These are phyloP conservation scores for Procavia capensis DNA, from an alignment of 2,113 vertebrate species.

Conservation along the genomic window DNA sequence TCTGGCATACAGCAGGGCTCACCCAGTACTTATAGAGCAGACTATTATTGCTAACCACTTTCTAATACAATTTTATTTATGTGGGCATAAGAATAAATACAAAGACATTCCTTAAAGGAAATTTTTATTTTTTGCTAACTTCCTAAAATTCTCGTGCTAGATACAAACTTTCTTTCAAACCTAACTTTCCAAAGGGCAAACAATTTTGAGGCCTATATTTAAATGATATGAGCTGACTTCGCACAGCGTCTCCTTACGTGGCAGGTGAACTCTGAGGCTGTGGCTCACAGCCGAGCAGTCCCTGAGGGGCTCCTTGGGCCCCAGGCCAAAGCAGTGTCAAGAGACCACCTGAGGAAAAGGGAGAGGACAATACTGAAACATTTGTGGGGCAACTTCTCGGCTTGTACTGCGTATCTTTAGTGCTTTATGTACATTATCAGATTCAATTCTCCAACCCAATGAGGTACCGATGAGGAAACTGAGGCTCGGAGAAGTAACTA, in stretches of 20 bases:
- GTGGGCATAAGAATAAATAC: not conserved
- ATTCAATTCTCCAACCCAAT: not conserved
- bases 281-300: not conserved
- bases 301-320: not conserved
- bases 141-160: not conserved
- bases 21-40: not conserved
- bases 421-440: not conserved
- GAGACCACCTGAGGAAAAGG: not conserved
- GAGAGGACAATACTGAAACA: not conserved
- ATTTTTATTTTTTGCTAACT: not conserved
- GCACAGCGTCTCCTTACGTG: not conserved
- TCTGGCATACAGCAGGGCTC: not conserved
- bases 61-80: not conserved
- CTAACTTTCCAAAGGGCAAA: not conserved
- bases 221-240: not conserved
- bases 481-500: not conserved
- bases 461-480: not conserved
- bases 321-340: not conserved
- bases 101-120: constrained; percentile 28
- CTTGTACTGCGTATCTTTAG: too few species aligned
- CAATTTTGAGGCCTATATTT: not conserved
- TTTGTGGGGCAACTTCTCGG: not conserved
- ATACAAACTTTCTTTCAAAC: constrained; percentile 26
- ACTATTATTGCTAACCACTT: not conserved
- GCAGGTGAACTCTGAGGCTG: not conserved